Conservation (phyloP, 2,113 vertebrate genomes). For the Aptenodytes forsteri region DNA sequence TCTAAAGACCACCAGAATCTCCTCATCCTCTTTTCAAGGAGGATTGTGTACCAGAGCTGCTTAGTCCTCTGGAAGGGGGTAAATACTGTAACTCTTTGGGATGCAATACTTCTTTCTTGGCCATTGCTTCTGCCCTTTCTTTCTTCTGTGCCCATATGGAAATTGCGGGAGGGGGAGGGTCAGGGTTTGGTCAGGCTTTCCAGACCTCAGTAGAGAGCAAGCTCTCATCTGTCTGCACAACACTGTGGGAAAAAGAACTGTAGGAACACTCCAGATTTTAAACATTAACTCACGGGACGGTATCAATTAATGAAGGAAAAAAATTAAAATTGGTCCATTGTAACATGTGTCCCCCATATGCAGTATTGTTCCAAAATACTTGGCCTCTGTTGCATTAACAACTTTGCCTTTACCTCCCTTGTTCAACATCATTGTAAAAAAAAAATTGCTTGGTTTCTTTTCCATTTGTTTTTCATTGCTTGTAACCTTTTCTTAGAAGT, state of each 20-base stretch:
- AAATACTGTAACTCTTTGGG: not conserved
- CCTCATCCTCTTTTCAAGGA: fast-evolving
- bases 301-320: not conserved
- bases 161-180: not conserved
- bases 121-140: not conserved
- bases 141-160: not conserved
- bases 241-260: not conserved
- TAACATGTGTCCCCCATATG: not conserved
- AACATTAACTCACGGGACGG: not conserved
- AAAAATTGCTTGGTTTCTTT: not conserved
- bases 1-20: not conserved
- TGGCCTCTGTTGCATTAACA: not conserved
- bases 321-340: not conserved
- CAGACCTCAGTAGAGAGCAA: not conserved
- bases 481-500: not conserved
- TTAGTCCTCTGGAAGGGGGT: not conserved
- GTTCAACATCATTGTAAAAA: slow-evolving; percentile 11
- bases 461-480: not conserved
- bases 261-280: not conserved
- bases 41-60: not conserved
- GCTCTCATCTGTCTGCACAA: not conserved
- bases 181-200: not conserved
- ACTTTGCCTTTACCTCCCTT: not conserved
- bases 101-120: not conserved
- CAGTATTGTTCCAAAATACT: not conserved